Evolutionary conservation across 2,797 vertebrate species (phyloP).

Genomic region (Xerus rutilus): DNA sequence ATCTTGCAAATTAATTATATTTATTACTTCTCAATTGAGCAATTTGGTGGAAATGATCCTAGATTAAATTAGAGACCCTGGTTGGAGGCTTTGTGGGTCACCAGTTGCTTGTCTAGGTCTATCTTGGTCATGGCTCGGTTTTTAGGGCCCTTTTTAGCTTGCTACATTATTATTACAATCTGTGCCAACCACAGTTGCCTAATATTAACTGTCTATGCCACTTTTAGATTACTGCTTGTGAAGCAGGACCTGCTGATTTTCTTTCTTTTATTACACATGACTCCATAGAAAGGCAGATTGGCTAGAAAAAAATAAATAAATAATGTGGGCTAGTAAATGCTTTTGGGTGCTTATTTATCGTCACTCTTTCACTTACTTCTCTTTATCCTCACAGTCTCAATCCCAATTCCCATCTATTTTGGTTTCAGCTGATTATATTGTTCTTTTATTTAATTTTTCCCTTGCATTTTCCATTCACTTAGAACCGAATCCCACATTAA

Average conservation of each 20-base stretch:
- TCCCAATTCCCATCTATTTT: constrained; percentile 79
- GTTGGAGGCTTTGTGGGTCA: not conserved
- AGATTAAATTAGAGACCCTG: constrained; percentile 28
- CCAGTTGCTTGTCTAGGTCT: constrained; percentile 32
- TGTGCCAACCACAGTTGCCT: constrained; percentile 49
- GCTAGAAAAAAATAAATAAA: constrained; percentile 72
- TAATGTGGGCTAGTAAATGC: constrained; percentile 63
- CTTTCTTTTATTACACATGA: constrained; percentile 71
- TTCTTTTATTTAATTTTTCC: constrained; percentile 84
- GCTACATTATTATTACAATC: constrained; percentile 22
- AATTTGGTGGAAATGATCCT: not conserved
- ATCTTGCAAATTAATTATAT: constrained; percentile 56
- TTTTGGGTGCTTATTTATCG: constrained; percentile 50
- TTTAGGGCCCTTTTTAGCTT: not conserved
- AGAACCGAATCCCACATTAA: constrained; percentile 85
- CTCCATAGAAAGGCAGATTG: constrained; percentile 58
- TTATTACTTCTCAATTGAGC: constrained; percentile 10
- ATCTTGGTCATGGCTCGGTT: constrained; percentile 7
- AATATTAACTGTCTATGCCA: constrained; percentile 73
- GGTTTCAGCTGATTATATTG: constrained; percentile 82
- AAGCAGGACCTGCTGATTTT: constrained; percentile 52
- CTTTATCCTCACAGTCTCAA: constrained; percentile 62
- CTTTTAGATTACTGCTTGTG: constrained; percentile 46
- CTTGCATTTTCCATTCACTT: constrained; percentile 82
- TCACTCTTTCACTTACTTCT: constrained; percentile 15